A percentile compares a stretch with the other conserved stretches of the same genome.
phyloP scores from a whole-genome alignment of 1,140 invertebrate species.

The Achroia grisella region DNA sequence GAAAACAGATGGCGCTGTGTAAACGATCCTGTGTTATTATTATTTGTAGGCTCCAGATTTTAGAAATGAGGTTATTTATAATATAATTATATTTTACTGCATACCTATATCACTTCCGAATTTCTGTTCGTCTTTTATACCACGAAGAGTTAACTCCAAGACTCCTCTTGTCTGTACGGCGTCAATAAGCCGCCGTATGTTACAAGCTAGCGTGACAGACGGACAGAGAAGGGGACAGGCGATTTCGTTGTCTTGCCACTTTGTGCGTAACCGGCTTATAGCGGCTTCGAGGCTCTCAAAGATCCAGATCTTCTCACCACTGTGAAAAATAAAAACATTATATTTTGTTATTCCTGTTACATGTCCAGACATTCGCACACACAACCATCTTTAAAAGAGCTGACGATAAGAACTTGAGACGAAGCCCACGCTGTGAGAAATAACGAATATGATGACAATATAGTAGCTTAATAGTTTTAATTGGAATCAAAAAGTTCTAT shows the following conservation, averaged over 20 bases:
- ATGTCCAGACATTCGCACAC: too few species aligned
- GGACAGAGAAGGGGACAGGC: conserved; percentile 25
- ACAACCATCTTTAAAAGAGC: too few species aligned
- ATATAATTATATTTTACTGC: too few species aligned
- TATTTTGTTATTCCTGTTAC: neutral
- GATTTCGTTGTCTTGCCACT: conserved; percentile 24
- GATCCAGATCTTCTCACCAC: conserved; percentile 56
- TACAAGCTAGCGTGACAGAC: conserved; percentile 17
- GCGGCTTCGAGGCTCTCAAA: conserved; percentile 37
- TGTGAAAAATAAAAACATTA: conserved; percentile 15
- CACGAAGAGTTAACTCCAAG: conserved; percentile 9
- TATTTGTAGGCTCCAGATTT: too few species aligned
- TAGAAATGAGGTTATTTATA: too few species aligned
- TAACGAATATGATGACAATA: too few species aligned
- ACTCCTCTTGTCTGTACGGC: conserved; percentile 7
- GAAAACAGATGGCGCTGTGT: too few species aligned
- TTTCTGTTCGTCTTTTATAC: conserved; percentile 3
- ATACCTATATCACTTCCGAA: conserved; percentile 22
- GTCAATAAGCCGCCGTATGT: conserved; percentile 14
- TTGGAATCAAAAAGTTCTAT: too few species aligned
- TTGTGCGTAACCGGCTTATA: conserved; percentile 7
- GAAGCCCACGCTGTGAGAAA: too few species aligned
- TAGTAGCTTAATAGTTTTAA: too few species aligned
- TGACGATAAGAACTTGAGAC: too few species aligned
- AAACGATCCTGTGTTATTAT: too few species aligned